Percentiles rank a stretch among this genome's conserved stretches.
Conservation (phyloP, 2,113 vertebrate species). For the Alosa alosa region DNA sequence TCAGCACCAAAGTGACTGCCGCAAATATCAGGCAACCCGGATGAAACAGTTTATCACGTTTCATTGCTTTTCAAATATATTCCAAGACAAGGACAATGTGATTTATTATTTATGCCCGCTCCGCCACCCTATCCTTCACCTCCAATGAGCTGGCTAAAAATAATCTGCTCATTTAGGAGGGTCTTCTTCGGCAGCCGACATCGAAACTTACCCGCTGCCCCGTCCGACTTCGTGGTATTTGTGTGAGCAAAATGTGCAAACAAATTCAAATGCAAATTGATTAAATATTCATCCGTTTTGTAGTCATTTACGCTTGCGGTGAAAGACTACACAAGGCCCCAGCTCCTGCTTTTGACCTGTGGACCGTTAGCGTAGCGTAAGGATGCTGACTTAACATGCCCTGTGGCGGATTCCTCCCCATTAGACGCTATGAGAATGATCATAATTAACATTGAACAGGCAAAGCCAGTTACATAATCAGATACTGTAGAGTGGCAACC, state of each 20-base stretch:
- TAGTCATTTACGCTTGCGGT: background rate
- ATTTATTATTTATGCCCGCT: constrained; percentile 77
- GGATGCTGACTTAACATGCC: background rate
- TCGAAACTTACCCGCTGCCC: constrained; percentile 56
- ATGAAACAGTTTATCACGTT: constrained; percentile 79
- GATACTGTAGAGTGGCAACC: background rate
- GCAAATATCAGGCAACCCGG: constrained; percentile 73
- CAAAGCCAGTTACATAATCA: constrained; percentile 25
- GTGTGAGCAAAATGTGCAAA: constrained; percentile 45
- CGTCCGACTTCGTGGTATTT: constrained; percentile 43
- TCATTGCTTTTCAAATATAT: constrained; percentile 78
- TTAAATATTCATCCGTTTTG: constrained; percentile 11
- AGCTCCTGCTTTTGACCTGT: background rate
- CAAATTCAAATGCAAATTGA: constrained; percentile 44
- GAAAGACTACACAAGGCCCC: background rate
- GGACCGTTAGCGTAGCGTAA: background rate
- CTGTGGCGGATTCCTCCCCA: background rate
- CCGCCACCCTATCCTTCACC: constrained; percentile 69
- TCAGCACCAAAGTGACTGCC: constrained; percentile 75
- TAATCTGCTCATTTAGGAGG: constrained; percentile 68
- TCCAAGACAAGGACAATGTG: constrained; percentile 69
- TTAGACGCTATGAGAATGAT: background rate
- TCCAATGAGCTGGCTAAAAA: constrained; percentile 67
- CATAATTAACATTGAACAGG: constrained; percentile 12
- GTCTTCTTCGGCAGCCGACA: constrained; percentile 37